Conservation (phyloP, 2,888 invertebrate species). For the Lasioglossum vierecki region DNA sequence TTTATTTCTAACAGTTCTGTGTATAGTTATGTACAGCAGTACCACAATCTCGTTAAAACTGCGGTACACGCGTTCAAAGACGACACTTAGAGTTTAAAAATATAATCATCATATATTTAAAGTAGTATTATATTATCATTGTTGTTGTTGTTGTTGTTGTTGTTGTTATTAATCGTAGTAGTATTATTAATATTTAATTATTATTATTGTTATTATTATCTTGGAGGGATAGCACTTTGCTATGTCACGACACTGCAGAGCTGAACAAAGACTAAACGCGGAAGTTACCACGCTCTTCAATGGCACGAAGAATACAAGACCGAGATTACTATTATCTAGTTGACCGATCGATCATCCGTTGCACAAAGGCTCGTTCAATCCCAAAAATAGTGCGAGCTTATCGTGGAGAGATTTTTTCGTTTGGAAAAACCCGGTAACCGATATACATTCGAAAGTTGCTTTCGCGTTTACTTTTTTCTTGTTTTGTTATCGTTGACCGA, state of each 20-base stretch:
- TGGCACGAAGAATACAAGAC: conserved; percentile 78
- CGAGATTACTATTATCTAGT: conserved; percentile 35
- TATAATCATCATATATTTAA: conserved; percentile 83
- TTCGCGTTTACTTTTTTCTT: not conserved
- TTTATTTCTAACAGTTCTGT: conserved; percentile 76
- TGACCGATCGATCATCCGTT: conserved; percentile 30
- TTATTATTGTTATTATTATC: conserved; percentile 81
- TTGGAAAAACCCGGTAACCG: not conserved
- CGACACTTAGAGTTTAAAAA: conserved; percentile 84
- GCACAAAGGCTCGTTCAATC: not conserved
- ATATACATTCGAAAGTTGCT: not conserved
- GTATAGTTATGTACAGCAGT: conserved; percentile 81
- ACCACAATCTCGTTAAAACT: conserved; percentile 72
- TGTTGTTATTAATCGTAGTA: conserved; percentile 71
- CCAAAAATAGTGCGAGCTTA: conserved; percentile 15
- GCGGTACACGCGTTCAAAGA: conserved; percentile 80
- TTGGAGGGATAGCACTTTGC: conserved; percentile 83
- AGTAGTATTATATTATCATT: conserved; percentile 78
- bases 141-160: conserved; percentile 65
- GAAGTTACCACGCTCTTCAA: conserved; percentile 83
- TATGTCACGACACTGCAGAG: conserved; percentile 82
- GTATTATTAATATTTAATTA: conserved; percentile 74
- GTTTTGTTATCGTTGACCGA: conserved; percentile 28
- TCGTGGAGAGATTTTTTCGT: not conserved
- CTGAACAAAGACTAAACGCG: conserved; percentile 81